Evolutionary conservation across 2,113 vertebrate species (phyloP).

Genomic region (Emydocephalus ijimae): DNA sequence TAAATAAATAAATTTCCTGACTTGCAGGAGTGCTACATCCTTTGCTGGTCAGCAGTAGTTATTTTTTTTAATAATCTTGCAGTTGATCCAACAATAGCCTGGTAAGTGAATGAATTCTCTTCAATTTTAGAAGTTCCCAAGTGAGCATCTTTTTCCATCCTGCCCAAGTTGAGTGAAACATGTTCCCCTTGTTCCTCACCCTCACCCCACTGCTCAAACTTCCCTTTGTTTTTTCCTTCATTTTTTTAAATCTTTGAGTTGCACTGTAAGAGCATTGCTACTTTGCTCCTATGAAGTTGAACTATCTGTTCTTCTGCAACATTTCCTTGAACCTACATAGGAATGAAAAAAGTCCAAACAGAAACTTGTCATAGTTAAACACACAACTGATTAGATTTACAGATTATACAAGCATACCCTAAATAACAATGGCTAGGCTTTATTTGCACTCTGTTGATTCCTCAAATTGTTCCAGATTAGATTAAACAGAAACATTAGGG

Average conservation of each 20-base stretch:
- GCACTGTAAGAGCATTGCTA: not conserved
- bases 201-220: not conserved
- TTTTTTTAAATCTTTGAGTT: not conserved
- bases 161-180: not conserved
- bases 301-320: not conserved
- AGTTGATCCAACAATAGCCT: not conserved
- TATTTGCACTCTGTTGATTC: constrained; percentile 2
- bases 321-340: not conserved
- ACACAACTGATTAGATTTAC: not conserved
- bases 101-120: not conserved
- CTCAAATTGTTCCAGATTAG: constrained; percentile 5
- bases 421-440: not conserved
- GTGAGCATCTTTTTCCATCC: not conserved
- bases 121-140: not conserved
- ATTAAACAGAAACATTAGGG: not conserved
- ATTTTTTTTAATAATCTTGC: not conserved
- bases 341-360: not conserved
- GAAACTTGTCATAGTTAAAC: not conserved
- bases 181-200: not conserved
- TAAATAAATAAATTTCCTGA: not conserved
- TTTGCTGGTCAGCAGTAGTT: not conserved
- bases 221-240: not conserved
- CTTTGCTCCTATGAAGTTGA: not conserved
- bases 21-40: not conserved
- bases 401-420: not conserved